phyloP scores from a whole-genome alignment of 2,113 vertebrate genomes.

The Marmota flaviventris region DNA sequence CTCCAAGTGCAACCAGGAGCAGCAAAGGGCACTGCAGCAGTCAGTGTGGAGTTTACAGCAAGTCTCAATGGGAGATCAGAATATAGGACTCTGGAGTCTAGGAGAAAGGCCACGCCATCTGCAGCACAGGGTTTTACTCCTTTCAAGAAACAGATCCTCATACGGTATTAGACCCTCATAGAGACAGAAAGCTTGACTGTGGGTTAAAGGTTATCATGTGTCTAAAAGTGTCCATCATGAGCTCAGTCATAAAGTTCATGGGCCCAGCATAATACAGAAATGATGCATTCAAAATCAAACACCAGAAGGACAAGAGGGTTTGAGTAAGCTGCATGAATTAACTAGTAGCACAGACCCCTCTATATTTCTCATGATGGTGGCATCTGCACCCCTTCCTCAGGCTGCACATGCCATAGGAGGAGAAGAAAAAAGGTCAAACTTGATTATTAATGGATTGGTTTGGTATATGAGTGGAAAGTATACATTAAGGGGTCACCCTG shows the following conservation, averaged over 20 bases:
- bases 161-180: background rate
- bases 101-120: background rate
- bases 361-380: background rate
- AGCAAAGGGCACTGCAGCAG: background rate
- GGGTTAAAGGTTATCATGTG: background rate
- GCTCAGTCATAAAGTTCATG: background rate
- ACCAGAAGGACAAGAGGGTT: background rate
- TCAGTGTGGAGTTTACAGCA: background rate
- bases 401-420: background rate
- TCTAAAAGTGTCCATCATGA: background rate
- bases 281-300: background rate
- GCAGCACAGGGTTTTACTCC: background rate
- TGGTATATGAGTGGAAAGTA: background rate
- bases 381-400: background rate
- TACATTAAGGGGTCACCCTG: background rate
- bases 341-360: background rate
- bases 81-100: background rate
- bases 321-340: background rate
- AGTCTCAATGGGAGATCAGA: background rate
- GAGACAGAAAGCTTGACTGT: conserved; percentile 11
- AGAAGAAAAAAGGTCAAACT: background rate
- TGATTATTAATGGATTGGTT: background rate
- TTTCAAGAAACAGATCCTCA: background rate
- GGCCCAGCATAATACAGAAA: background rate
- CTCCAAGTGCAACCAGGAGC: background rate